These are phyloP conservation scores for Chelonoidis abingdonii DNA, from an alignment of 2,113 vertebrate genomes.

Conservation along the genomic window DNA sequence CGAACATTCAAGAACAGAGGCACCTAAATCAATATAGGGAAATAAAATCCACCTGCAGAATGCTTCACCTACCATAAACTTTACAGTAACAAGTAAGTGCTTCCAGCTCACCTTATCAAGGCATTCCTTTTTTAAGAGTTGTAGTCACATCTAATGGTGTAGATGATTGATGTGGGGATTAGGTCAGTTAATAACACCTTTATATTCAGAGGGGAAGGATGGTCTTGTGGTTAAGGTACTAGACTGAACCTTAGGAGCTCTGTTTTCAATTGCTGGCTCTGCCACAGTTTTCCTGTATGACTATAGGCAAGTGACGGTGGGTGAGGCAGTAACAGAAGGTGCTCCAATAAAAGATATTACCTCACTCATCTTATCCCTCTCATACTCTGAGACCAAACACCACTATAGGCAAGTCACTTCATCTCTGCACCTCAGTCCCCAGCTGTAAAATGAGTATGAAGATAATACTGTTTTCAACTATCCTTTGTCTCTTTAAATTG, in stretches of 20 bases:
- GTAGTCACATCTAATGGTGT: accelerated
- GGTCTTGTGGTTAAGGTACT: background rate
- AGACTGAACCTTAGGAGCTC: background rate
- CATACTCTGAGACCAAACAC: too few species aligned
- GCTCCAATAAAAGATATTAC: too few species aligned
- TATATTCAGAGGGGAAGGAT: background rate
- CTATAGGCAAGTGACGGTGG: background rate
- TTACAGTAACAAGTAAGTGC: background rate
- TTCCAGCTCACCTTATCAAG: accelerated
- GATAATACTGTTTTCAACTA: background rate
- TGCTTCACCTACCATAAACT: background rate
- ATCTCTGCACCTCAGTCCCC: background rate
- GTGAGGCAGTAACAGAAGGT: too few species aligned
- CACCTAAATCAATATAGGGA: background rate
- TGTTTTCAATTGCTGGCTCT: background rate
- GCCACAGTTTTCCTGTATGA: background rate
- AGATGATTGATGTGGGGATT: background rate
- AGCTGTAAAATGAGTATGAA: background rate
- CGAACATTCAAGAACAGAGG: background rate
- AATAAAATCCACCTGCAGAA: background rate
- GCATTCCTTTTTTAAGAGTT: background rate
- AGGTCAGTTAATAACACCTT: background rate
- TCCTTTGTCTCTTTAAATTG: background rate
- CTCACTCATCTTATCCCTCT: too few species aligned
- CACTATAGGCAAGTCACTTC: background rate